A percentile compares a stretch with the other conserved stretches of the same genome.
Evolutionary conservation across 1,140 invertebrate genomes (phyloP).

Genomic region (Eriosoma lanigerum): DNA sequence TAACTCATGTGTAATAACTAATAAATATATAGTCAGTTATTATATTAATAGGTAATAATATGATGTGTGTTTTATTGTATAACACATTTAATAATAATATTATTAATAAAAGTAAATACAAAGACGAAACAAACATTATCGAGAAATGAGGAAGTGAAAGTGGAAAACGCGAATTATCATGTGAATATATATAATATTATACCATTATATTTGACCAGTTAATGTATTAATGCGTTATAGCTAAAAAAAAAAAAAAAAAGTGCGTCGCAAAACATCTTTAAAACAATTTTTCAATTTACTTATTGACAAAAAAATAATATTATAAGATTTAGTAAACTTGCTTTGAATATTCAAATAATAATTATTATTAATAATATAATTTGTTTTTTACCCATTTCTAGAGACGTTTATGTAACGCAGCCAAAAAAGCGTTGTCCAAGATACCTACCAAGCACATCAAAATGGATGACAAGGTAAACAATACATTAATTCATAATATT

Average conservation of each 20-base stretch:
- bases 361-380: conserved; percentile 8
- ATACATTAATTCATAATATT: too few species aligned
- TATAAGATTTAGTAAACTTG: too few species aligned
- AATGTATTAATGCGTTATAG: neutral
- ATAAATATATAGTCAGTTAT: too few species aligned
- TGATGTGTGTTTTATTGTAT: neutral
- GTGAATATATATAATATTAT: too few species aligned
- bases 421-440: conserved; percentile 86
- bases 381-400: conserved; percentile 60
- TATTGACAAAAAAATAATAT: too few species aligned
- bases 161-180: neutral
- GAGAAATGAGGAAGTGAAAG: conserved; percentile 45
- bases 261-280: neutral
- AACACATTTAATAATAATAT: neutral
- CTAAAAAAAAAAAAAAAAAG: neutral
- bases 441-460: conserved; percentile 85
- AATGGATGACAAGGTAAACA: conserved; percentile 75
- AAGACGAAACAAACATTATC: neutral
- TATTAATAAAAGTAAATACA: too few species aligned
- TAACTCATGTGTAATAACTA: too few species aligned
- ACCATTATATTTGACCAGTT: neutral
- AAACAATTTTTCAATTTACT: too few species aligned
- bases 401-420: conserved; percentile 82
- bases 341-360: too few species aligned
- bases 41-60: too few species aligned